phyloP scores from a whole-genome alignment of 2,888 invertebrate genomes.

The Scaptomyza tumidula region DNA sequence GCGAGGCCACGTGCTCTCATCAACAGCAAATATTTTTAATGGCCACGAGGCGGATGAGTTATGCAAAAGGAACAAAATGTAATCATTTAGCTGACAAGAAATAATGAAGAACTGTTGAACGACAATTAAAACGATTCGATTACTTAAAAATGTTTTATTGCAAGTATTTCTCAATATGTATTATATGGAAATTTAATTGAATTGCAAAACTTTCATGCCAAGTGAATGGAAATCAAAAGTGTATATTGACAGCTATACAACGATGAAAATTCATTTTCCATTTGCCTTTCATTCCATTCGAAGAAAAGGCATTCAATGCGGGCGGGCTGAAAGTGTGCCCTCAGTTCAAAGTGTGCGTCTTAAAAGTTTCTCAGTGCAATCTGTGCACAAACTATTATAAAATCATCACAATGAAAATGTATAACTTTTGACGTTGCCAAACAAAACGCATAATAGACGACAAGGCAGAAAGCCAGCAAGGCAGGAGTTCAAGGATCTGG shows the following conservation, averaged over 20 bases:
- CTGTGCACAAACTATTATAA: slow-evolving; percentile 68
- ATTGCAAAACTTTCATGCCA: slow-evolving; percentile 13
- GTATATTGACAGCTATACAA: slow-evolving; percentile 53
- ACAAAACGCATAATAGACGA: slow-evolving; percentile 63
- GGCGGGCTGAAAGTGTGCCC: slow-evolving; percentile 9
- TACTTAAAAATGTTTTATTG: not conserved
- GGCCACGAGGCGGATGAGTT: slow-evolving; percentile 44
- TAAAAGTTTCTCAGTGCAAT: slow-evolving; percentile 38
- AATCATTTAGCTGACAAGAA: slow-evolving; percentile 3
- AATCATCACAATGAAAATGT: slow-evolving; percentile 74
- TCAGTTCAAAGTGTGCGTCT: slow-evolving; percentile 6
- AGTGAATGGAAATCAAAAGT: slow-evolving; percentile 26
- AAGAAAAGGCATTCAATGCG: slow-evolving; percentile 40
- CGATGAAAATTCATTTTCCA: slow-evolving; percentile 47
- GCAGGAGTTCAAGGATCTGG: slow-evolving; percentile 28
- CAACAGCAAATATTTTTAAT: slow-evolving; percentile 37
- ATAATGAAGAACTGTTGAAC: not conserved
- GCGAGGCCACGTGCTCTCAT: slow-evolving; percentile 53
- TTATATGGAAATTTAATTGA: slow-evolving; percentile 15
- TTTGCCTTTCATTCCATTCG: slow-evolving; percentile 20
- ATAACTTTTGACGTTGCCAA: slow-evolving; percentile 57
- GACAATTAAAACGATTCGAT: not conserved
- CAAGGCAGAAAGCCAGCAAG: too few relatives aligned
- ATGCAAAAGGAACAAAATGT: slow-evolving; percentile 1
- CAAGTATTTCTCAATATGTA: not conserved